A percentile compares a stretch with the other conserved stretches of the same genome.
Conservation (phyloP, 2,797 vertebrate species). For the Telmatherina bonti region DNA sequence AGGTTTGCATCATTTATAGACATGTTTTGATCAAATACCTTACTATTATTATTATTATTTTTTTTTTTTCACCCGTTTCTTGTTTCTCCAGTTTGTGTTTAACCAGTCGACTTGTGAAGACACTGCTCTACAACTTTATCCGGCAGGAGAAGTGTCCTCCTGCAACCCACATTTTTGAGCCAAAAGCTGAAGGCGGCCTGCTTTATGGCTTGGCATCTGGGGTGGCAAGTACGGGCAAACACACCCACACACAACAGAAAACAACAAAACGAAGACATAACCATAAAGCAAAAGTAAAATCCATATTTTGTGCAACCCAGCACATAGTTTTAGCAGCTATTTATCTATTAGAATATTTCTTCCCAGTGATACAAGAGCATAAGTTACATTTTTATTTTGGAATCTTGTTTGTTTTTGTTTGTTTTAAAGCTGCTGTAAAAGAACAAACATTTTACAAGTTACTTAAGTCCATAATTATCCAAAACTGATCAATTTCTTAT, state of each 20-base stretch:
- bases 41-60: background rate
- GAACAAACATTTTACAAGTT: background rate
- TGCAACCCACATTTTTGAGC: slow-evolving; percentile 88
- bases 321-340: background rate
- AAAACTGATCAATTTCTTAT: background rate
- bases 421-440: too few relatives aligned
- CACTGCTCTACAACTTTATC: slow-evolving; percentile 97
- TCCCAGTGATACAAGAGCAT: too few relatives aligned
- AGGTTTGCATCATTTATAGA: background rate
- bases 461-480: background rate
- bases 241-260: slow-evolving; percentile 1
- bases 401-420: too few relatives aligned
- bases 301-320: background rate
- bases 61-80: slow-evolving; percentile 13
- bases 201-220: slow-evolving; percentile 96
- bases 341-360: background rate
- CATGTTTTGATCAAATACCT: background rate
- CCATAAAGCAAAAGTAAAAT: background rate
- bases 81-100: slow-evolving; percentile 85
- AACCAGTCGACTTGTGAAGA: slow-evolving; percentile 97
- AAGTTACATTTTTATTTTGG: too few relatives aligned
- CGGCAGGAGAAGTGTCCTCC: slow-evolving; percentile 96
- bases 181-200: slow-evolving; percentile 90
- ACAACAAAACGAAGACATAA: background rate
- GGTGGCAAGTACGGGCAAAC: slow-evolving; percentile 92